Base-by-base conservation (phyloP, 2,113 vertebrate genomes). In the Octodon degus region DNA sequence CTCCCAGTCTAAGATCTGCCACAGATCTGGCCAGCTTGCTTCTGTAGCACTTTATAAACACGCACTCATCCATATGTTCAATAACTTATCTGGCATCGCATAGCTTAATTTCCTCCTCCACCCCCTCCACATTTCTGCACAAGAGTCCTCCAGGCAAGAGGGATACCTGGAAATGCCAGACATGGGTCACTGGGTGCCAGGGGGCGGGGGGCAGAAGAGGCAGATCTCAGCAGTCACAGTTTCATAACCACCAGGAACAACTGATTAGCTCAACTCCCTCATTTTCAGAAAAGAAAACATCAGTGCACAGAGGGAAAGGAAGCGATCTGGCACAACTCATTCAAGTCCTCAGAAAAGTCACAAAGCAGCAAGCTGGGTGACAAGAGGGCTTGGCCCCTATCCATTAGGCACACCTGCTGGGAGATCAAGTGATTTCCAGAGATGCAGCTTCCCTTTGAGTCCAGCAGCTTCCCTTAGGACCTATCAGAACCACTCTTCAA, bases 21-120 rank as follows among this genome's bases (percentile, higher is more conserved):
- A 94, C 88, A 67, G 90, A 96, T 58, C 97, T 97, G 92, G 95
- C 96, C 87, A 90, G 90, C 84, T 82, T 70, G 84, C 27, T 84
- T 89, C 97, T 92, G 93, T 90, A 82, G 92, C 77, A 93, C 84
- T 94, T 96, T 87, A 91, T 82, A 95, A 96, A 97, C 97, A 96
- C 60, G 47, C 81, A 94, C 90, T 97, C 70, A 90, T 92, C 96
- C 96, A 93, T 97, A 96, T 94, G 96, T 72, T 96, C 92, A 96
- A 93, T 93, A 95, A 97, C 92, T 96, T 97, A 95, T 92, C 96
- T 87, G 93, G 95, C 92, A 89, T 89, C 96, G 74, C 90, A 58
- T 85, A 91, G 93, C 95, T 93, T 97, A 93, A 96, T 96, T 97
- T 97, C 94, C 87, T 97, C 90, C 93, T 95, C 92, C 50, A 90